phyloP scores from a whole-genome alignment of 2,797 vertebrate genomes.

The Enoplosus armatus region DNA sequence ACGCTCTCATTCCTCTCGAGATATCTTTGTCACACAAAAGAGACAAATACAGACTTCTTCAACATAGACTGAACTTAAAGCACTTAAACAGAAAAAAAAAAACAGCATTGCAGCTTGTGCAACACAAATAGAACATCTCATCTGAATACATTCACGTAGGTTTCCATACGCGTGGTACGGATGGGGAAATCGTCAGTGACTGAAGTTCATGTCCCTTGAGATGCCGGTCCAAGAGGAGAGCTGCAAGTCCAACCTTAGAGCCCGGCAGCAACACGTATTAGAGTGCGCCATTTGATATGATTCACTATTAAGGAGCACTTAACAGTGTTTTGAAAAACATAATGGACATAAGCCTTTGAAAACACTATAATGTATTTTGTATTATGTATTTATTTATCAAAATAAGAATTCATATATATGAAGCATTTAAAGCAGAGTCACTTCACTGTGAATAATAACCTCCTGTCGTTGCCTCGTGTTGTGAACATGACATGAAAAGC shows the following conservation, averaged over 20 bases:
- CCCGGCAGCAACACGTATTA: conserved; percentile 65
- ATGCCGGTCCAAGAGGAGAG: conserved; percentile 56
- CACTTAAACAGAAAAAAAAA: conserved; percentile 68
- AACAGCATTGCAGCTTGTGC: conserved; percentile 75
- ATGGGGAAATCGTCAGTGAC: conserved; percentile 62
- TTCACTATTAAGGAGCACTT: conserved; percentile 86
- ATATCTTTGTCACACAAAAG: conserved; percentile 70
- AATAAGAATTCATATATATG: conserved; percentile 78
- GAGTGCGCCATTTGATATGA: conserved; percentile 76
- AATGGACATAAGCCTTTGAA: conserved; percentile 78
- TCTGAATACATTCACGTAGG: conserved; percentile 84
- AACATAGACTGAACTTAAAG: conserved; percentile 78
- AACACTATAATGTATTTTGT: conserved; percentile 77
- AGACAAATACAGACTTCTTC: conserved; percentile 67
- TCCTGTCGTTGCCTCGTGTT: conserved; percentile 50
- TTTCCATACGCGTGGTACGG: conserved; percentile 73
- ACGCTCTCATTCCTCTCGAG: conserved; percentile 28
- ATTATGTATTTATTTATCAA: conserved; percentile 74
- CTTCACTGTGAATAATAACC: conserved; percentile 64
- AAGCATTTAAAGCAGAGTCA: conserved; percentile 80
- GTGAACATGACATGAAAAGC: conserved; percentile 71
- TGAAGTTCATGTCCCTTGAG: conserved; percentile 72
- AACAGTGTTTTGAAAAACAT: conserved; percentile 82
- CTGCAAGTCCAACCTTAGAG: conserved; percentile 62
- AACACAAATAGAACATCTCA: conserved; percentile 76